Base-by-base conservation (phyloP, 2,113 vertebrate species). In the Centropus unirufus region DNA sequence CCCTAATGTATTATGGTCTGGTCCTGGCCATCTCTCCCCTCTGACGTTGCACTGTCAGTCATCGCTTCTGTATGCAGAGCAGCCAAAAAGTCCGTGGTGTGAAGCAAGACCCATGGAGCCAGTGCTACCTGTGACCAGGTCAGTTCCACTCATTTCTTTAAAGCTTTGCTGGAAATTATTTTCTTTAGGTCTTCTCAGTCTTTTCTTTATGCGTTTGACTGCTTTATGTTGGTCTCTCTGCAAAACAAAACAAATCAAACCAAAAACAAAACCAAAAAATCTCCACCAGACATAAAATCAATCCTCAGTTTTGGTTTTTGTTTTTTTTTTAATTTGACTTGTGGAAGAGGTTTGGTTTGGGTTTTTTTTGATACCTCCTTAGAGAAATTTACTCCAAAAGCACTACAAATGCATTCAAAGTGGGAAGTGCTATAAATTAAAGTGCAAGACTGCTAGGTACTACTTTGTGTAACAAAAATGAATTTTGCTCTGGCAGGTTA, bases 11-110 rank as follows among this genome's bases (percentile, higher is more conserved):
- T 95, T 99, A 58, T 99, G 99, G 99, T 94, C 99, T 18, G 77
- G 97, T 57, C 97, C 98, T 66, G 96, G 95, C 40, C 97, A 97
- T 47, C 89, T 98, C 54, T 98, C 98, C 30, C 98, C 99, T 3
- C 91, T 99, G 91, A 85, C 98, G 0, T 90, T 99, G 75, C 99
- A 98, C 84, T 98, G 98, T 86, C 99, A 98, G 46, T 96, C 98
- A 6, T 98, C 99, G 0, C 94, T 99, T 54, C 89, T 98, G 40
- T 99, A 98, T 39, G 91, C 97, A 7, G 98, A 99, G 64, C 98
- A 98, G 68, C 96, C 98, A 4, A 98, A 98, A 85, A 96, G 97
- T 29, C 86, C 98, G 5, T 99, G 99, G 99, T 97, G 97, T 7
- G 98, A 99, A 61, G 78, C 98, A 11, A 98, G 98, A 91, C 57